Percentiles rank a stretch among this genome's conserved stretches.
Conservation (phyloP, 2,113 vertebrate genomes). For the Fukomys damarensis region DNA sequence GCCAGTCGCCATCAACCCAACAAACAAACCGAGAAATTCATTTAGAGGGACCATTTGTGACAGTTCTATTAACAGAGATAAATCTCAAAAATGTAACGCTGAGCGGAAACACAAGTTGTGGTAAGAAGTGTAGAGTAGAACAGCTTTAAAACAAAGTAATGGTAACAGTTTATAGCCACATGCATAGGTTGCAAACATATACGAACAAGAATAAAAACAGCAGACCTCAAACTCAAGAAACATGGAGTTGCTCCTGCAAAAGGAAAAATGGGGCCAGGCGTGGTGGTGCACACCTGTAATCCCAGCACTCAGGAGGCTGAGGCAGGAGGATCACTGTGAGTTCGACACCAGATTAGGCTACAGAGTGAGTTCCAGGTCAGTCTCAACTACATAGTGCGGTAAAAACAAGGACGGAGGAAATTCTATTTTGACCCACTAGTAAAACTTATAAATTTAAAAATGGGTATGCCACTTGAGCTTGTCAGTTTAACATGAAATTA, state of each 20-base stretch:
- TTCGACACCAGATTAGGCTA: too few relatives aligned
- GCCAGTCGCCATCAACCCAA: neutral
- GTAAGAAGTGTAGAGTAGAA: neutral
- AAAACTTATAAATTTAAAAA: neutral
- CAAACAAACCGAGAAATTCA: neutral
- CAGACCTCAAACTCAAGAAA: neutral
- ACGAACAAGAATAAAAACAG: neutral
- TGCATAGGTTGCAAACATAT: neutral
- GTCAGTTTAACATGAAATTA: neutral
- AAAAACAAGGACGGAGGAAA: neutral
- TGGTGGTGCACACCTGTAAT: too few relatives aligned
- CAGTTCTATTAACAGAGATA: neutral
- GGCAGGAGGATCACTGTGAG: too few relatives aligned
- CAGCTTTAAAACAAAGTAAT: neutral
- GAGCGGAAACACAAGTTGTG: neutral
- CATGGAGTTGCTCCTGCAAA: neutral
- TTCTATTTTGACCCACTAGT: neutral
- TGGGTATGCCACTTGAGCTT: neutral
- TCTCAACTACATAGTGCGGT: too few relatives aligned
- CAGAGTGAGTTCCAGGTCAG: too few relatives aligned
- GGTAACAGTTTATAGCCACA: neutral
- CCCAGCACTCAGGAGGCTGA: too few relatives aligned
- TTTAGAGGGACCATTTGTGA: neutral
- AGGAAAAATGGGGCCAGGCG: neutral
- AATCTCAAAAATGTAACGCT: neutral